Evolutionary conservation across 2,797 vertebrate genomes (phyloP), one percentile per base, ranked within the genome.

Genomic region (Pseudochirops cupreus): DNA sequence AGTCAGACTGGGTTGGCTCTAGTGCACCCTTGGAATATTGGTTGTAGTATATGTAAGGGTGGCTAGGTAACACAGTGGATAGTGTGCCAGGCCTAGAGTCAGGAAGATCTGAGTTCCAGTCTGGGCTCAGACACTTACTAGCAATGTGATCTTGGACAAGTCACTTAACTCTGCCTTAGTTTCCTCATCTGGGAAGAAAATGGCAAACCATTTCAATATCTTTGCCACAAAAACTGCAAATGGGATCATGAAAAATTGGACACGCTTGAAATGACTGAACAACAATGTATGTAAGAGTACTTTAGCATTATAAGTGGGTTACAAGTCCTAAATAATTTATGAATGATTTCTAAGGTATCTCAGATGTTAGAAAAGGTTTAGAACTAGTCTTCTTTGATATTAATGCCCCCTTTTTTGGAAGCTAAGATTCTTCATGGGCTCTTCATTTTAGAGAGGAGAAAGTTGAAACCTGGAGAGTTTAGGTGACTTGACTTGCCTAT

Each of bases 381-480:
- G 24, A 50, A 46, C 39, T 46, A 50, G 46, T 46, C 39, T 74
- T 46, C 7, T 87, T 87, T 87, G 39, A 24, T 46, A 12, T 31
- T 91, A 54, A 91, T 91, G 12, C 39, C 52, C 52, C 0, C 91
- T 95, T 97, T 93, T 5, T 0, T 0, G 2, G 74, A 87, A 87
- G 74, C 13, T 94, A 92, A 93, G 82, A 74, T 62, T 96, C 90
- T 24, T 82, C 33, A 96, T 21, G 90, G 18, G 1, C 9, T 50
- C 7, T 39, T 50, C 74, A 26, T 87, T 87, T n/a, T 74, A n/a
- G n/a, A 74, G 16, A 74, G 6, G 67, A 74, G 67, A 74, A 74
- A 74, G 16, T 6, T 21, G 16, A 21, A 33, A 5, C 16, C 24
- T 54, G 9, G 24, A 74, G 26, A 3, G 91, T 4, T 92, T 93